These are phyloP conservation scores for Chlorodrepanis virens DNA, from an alignment of 2,113 vertebrate genomes.

Conservation along the genomic window DNA sequence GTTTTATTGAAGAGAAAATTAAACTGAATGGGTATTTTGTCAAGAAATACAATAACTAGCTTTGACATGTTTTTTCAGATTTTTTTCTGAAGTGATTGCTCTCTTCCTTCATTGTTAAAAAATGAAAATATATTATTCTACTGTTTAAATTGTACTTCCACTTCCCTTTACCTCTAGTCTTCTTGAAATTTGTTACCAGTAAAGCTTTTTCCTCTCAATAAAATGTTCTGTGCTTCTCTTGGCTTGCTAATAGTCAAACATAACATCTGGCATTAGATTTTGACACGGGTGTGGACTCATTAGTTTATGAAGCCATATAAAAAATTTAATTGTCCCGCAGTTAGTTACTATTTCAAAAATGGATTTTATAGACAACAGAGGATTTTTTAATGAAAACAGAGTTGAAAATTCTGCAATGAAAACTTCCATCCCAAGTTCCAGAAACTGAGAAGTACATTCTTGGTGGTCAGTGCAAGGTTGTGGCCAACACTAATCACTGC, in stretches of 20 bases:
- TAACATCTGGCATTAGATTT: neutral
- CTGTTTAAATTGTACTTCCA: neutral
- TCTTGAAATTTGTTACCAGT: neutral
- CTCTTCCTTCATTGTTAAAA: neutral
- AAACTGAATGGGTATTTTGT: neutral
- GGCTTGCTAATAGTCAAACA: neutral
- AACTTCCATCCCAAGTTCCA: neutral
- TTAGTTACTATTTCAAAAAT: neutral
- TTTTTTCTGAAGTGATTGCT: neutral
- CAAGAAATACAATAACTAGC: neutral
- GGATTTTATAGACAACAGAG: neutral
- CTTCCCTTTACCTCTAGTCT: neutral
- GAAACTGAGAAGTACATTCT: neutral
- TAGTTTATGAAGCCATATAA: neutral
- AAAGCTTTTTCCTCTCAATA: neutral
- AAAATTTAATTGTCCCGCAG: neutral
- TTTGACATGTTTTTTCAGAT: neutral
- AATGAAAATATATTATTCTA: neutral
- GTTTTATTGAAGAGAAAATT: neutral
- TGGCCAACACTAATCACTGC: neutral
- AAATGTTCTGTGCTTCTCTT: neutral
- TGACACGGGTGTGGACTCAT: neutral
- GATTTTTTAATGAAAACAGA: neutral
- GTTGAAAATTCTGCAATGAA: neutral
- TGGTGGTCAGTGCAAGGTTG: neutral